These are phyloP conservation scores for Sebastes paucispinis DNA, from an alignment of 2,797 vertebrate genomes.

Conservation along the genomic window DNA sequence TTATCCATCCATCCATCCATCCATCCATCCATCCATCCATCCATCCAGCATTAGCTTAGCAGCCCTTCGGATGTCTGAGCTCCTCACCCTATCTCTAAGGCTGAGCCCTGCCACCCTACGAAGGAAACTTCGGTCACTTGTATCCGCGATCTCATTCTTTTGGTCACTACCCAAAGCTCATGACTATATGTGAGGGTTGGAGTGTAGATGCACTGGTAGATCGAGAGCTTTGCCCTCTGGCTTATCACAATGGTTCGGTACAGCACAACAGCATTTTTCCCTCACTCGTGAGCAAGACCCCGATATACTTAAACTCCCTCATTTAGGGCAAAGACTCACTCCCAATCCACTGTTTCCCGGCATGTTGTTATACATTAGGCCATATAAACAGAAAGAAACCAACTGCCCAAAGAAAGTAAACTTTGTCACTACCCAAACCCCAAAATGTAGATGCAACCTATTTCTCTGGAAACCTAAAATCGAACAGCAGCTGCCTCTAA, in stretches of 20 bases:
- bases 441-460: background rate
- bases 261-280: too few relatives aligned
- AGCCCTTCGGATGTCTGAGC: background rate
- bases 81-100: background rate
- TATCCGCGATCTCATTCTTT: too few relatives aligned
- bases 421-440: background rate
- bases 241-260: too few relatives aligned
- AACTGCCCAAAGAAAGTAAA: background rate
- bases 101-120: background rate
- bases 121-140: background rate
- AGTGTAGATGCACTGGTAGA: too few relatives aligned
- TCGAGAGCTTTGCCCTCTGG: too few relatives aligned
- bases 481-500: background rate
- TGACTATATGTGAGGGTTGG: too few relatives aligned
- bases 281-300: background rate
- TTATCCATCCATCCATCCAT: too few relatives aligned
- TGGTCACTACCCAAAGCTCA: too few relatives aligned
- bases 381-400: background rate
- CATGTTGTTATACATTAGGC: background rate
- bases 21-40: too few relatives aligned
- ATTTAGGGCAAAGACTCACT: too few relatives aligned
- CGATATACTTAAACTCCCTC: too few relatives aligned
- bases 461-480: conserved; percentile 12
- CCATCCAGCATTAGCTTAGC: too few relatives aligned
- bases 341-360: background rate